Base-by-base conservation (phyloP, 2,113 vertebrate species). In the Ornithorhynchus anatinus region DNA sequence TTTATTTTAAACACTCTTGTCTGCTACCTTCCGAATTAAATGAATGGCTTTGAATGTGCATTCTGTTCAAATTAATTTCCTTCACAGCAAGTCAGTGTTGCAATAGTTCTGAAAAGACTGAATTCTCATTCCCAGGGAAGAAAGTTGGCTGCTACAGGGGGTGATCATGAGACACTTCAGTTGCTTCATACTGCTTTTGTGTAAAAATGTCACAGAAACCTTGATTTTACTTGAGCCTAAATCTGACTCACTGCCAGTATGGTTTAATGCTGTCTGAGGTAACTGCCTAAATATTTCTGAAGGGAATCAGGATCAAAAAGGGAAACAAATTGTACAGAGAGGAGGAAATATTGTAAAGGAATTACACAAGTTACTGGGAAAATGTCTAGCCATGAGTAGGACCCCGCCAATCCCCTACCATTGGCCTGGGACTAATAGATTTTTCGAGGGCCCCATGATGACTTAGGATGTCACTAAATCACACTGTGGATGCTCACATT, bases 31-130 rank as follows among this genome's bases (percentile, higher is more conserved):
- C 39, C 74, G 58, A 22, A 13, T 71, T 60, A 71, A 74, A 57
- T 22, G 57, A 57, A 65, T 65, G 61, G 48, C 57, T 69, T 60
- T 67, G 66, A 77, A 72, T 74, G 74, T 77, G 40, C 39, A 65
- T 75, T 47, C 69, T 13, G 69, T 82, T 74, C 50, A 59, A 65
- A 50, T 79, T 50, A 54, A 14, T 80, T 80, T 71, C 13, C 31
- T 57, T 47, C 36, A 42, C 11, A 58, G 19, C 56, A 56, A 69
- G 19, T 48, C 32, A 66, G 27, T 71, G 7, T 8, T 44, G 8
- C 48, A 64, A 44, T 40, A 42, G 39, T 68, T 57, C 23, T 58
- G 50, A 80, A 37, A 68, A 15, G 3, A 67, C 43, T 73, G 60
- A 56, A 14, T 61, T 7, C 44, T 65, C 59, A 32, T 10, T 50